Conservation (phyloP, 2,888 invertebrate species). For the Ametastegia equiseti region DNA sequence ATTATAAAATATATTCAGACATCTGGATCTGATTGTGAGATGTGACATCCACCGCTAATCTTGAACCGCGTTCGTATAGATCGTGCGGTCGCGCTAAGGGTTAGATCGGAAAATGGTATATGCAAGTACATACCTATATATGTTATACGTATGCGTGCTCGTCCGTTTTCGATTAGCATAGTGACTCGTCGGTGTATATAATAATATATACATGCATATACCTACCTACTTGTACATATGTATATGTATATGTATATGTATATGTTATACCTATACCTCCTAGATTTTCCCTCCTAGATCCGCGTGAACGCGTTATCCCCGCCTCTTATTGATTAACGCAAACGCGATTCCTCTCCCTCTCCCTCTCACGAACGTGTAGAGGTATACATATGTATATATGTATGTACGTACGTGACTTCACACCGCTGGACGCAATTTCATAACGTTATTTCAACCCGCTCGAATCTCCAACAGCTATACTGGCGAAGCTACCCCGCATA, state of each 20-base stretch:
- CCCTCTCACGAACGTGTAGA: neutral
- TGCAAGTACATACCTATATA: neutral
- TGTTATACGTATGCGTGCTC: too few relatives aligned
- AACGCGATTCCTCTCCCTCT: neutral
- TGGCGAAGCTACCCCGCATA: neutral
- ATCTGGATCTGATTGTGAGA: constrained; percentile 11
- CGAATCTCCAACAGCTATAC: neutral
- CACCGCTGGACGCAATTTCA: neutral
- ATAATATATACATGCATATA: too few relatives aligned
- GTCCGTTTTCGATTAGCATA: constrained; percentile 3
- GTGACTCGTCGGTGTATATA: neutral
- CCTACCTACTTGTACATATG: too few relatives aligned
- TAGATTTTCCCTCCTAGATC: constrained; percentile 27
- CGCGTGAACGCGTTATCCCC: neutral
- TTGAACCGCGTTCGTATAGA: constrained; percentile 6
- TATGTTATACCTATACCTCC: neutral
- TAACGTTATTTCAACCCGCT: neutral
- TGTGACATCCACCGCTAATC: constrained; percentile 5
- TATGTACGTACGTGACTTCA: neutral
- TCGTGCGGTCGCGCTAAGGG: neutral
- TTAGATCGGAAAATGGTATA: neutral
- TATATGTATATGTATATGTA: too few relatives aligned
- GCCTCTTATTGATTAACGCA: constrained; percentile 25
- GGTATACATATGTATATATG: neutral
- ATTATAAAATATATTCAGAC: neutral